A percentile compares a stretch with the other conserved stretches of the same genome.
Evolutionary conservation across 2,113 vertebrate species (phyloP).

Genomic region (Pao palembangensis): DNA sequence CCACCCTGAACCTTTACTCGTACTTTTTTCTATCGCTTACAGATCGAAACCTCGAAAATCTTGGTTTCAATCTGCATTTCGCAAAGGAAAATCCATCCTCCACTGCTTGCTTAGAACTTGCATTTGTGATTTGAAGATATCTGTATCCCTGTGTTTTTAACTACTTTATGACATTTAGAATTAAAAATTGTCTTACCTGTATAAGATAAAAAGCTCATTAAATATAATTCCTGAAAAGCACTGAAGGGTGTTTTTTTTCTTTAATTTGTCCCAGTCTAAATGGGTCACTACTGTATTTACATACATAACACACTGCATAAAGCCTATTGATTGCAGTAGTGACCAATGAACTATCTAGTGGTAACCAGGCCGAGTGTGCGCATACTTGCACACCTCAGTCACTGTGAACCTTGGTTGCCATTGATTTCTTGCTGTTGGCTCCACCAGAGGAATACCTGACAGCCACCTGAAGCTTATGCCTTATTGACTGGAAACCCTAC

Average conservation of each 20-base stretch:
- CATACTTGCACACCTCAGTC: neutral
- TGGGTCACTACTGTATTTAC: neutral
- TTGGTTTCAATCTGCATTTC: neutral
- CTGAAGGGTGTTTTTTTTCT: conserved; percentile 35
- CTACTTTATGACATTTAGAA: too few species aligned
- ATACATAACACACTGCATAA: neutral
- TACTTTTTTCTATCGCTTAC: conserved; percentile 1
- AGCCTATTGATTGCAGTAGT: neutral
- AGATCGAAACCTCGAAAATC: conserved; percentile 1
- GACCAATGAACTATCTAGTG: neutral
- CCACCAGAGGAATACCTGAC: conserved; percentile 32
- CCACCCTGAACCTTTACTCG: conserved; percentile 16
- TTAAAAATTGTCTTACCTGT: too few species aligned
- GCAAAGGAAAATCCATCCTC: conserved; percentile 22
- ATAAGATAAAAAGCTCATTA: neutral
- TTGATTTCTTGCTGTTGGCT: conserved; percentile 53
- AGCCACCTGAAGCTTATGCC: conserved; percentile 41
- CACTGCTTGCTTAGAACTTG: conserved; percentile 1
- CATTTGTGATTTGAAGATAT: conserved; percentile 3
- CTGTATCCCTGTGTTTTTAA: too few species aligned
- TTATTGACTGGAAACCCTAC: conserved; percentile 64
- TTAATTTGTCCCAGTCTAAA: neutral
- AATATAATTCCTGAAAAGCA: neutral
- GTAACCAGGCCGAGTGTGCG: neutral
- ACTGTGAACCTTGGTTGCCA: conserved; percentile 41